Conservation (phyloP, 2,113 vertebrate genomes). For the Silurus meridionalis region DNA sequence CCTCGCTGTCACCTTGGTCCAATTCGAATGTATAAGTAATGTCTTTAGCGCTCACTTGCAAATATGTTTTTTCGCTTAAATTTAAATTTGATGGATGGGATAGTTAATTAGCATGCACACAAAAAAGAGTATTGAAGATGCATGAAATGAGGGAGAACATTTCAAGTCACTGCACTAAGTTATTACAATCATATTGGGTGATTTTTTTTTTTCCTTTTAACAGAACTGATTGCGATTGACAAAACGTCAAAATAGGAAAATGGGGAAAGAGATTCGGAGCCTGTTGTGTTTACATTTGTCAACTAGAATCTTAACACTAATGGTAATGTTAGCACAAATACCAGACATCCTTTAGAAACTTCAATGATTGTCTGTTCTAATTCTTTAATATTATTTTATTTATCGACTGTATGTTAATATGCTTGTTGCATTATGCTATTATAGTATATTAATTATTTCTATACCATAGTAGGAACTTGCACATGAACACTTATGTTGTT, state of each 20-base stretch:
- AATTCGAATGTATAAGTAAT: conserved; percentile 26
- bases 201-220: background rate
- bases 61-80: background rate
- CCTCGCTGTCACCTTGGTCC: background rate
- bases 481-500: too few species aligned
- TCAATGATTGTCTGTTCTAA: background rate
- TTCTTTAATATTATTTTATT: background rate
- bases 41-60: background rate
- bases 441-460: too few species aligned
- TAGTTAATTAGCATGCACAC: conserved; percentile 17
- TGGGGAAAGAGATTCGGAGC: background rate
- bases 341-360: background rate
- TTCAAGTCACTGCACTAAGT: conserved; percentile 9
- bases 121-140: background rate
- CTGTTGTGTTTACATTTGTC: background rate
- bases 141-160: conserved; percentile 14
- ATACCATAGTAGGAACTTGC: too few species aligned
- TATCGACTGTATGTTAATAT: too few species aligned
- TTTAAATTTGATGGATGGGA: conserved; percentile 32
- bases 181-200: conserved; percentile 4
- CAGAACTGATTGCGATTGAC: background rate
- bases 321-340: background rate
- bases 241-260: background rate
- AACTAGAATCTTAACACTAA: background rate
- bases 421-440: too few species aligned